phyloP scores from a whole-genome alignment of 2,797 vertebrate genomes.

The Cichlasoma orientale region DNA sequence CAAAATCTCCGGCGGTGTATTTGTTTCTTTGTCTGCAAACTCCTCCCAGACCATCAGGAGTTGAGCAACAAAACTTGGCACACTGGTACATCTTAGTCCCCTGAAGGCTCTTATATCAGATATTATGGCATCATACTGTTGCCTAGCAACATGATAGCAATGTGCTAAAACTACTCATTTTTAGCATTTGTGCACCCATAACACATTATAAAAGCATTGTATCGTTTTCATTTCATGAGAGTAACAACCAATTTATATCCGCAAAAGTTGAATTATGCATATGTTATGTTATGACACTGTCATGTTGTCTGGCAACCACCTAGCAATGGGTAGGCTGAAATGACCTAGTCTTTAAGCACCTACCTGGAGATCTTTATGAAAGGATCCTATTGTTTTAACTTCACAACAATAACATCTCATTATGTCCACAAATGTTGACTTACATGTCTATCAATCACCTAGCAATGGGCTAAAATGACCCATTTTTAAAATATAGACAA shows the following conservation, averaged over 20 bases:
- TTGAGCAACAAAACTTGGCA: neutral
- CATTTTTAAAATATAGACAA: neutral
- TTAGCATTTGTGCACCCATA: neutral
- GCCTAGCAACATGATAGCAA: neutral
- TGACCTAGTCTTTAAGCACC: neutral
- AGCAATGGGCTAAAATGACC: neutral
- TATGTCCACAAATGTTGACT: too few species aligned
- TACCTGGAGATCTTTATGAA: neutral
- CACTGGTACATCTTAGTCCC: neutral
- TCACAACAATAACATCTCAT: neutral
- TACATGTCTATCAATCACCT: neutral
- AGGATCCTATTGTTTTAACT: neutral
- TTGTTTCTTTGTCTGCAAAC: conserved; percentile 8
- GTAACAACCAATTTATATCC: neutral
- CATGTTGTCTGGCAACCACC: neutral
- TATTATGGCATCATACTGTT: neutral
- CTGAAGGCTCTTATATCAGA: neutral
- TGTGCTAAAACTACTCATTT: neutral
- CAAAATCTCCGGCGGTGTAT: neutral
- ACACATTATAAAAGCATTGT: neutral
- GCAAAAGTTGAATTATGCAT: neutral
- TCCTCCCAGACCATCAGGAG: neutral
- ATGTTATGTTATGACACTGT: neutral
- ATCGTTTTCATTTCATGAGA: neutral
- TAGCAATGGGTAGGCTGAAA: neutral